These are phyloP conservation scores for Melolontha melolontha DNA, from an alignment of 2,888 invertebrate genomes.

Conservation along the genomic window DNA sequence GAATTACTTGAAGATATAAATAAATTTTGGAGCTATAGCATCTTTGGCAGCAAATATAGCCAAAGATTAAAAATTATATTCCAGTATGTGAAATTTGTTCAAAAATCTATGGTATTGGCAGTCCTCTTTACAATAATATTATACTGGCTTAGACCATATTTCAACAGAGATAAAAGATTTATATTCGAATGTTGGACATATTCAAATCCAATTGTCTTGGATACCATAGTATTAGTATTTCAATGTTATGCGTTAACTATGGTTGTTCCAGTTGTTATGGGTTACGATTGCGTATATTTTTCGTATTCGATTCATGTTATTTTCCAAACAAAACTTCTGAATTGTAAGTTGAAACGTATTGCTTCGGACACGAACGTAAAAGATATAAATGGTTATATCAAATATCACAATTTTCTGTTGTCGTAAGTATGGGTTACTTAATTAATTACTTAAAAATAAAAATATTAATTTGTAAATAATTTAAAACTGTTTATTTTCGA, in stretches of 20 bases:
- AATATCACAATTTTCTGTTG: conserved; percentile 25
- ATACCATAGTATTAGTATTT: conserved; percentile 24
- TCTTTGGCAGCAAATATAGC: neutral
- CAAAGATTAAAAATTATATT: conserved; percentile 12
- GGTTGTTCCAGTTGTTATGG: conserved; percentile 6
- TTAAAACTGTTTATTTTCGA: neutral
- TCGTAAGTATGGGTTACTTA: neutral
- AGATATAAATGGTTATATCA: conserved; percentile 7
- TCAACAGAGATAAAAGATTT: conserved; percentile 17
- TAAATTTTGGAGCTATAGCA: conserved; percentile 31
- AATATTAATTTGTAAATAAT: neutral
- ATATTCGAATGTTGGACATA: conserved; percentile 19
- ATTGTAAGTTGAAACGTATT: conserved; percentile 5
- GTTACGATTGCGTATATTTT: conserved; percentile 30
- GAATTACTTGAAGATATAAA: conserved; percentile 7
- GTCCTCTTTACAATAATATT: conserved; percentile 10
- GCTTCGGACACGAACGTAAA: neutral
- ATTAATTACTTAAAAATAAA: neutral
- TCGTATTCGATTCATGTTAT: conserved; percentile 9
- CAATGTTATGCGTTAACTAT: conserved; percentile 23
- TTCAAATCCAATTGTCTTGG: conserved; percentile 19
- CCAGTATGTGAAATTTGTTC: conserved; percentile 17
- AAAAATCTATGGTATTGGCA: conserved; percentile 19
- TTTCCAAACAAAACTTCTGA: conserved; percentile 14
- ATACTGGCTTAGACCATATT: conserved; percentile 25